Evolutionary conservation across 2,113 vertebrate species (phyloP), one percentile per base, ranked within the genome.

Genomic region (Lepidothrix coronata): DNA sequence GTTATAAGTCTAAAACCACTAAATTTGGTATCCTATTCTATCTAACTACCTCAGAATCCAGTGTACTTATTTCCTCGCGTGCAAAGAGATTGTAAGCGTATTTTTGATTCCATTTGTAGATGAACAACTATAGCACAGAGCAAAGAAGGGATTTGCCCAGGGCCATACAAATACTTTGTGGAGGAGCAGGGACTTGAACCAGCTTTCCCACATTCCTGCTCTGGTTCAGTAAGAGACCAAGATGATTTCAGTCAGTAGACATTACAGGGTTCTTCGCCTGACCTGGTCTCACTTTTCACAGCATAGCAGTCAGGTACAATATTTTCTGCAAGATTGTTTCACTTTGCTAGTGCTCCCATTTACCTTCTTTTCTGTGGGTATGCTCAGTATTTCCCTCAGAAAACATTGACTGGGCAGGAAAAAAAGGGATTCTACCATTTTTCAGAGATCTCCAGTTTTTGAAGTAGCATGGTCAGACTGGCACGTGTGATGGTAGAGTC

Each of bases 191-290:
- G 84, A 33, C 91, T 49, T 75, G 86, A 94, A 95, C 66, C 57
- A 87, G 90, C 73, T 94, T 75, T 89, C 77, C 84, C 74, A 82
- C 93, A 89, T 96, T 95, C 93, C 41, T 91, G 81, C 62, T 72
- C 76, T 87, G 84, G 91, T 95, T 97, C 94, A 91, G 73, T 58
- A 78, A 82, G 41, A 87, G 61, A 94, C 30, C 57, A 57, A 68
- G 52, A 65, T 3, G 1, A 77, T 87, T 95, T 75, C 84, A 87
- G 79, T 5, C 84, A 65, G 12, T 7, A 52, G 77, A 52, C 7
- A 41, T 41, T 43, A 35, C 44, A 49, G 8, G 9, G 49, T 20
- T 89, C 65, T 89, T 92, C 1, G 0, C 19, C 80, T 78, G 48
- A 48, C 44, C 80, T 72, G 35, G 1, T 48, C 76, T 89, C 89